A percentile compares a stretch with the other conserved stretches of the same genome.
These are phyloP conservation scores for Acanthis flammea DNA, from an alignment of 2,797 vertebrate genomes.

Conservation along the genomic window DNA sequence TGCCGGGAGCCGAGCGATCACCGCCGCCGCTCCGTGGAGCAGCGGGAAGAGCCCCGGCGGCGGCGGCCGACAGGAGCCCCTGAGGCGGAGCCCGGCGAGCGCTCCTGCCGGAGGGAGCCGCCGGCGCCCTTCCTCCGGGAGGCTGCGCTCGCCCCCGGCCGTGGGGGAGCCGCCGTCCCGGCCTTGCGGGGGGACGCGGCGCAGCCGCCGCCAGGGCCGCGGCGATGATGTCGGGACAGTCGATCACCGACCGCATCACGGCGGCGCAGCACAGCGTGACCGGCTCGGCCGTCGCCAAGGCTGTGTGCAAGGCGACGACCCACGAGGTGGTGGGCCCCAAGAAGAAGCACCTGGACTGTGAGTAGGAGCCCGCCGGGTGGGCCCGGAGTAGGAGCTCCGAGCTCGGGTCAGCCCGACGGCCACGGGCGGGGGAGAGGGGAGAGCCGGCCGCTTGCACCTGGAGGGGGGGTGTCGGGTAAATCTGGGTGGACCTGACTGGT, in stretches of 20 bases:
- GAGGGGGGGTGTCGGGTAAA: not conserved
- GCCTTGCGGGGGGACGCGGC: not conserved
- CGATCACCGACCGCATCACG: conserved; percentile 90
- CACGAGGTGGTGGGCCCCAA: conserved; percentile 89
- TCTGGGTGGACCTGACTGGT: not conserved
- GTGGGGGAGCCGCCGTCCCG: not conserved
- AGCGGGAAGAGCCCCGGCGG: not conserved
- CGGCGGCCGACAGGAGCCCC: not conserved
- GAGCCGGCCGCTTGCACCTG: not conserved
- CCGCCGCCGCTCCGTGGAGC: not conserved
- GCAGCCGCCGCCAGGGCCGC: not conserved
- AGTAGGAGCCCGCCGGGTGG: conserved; percentile 68
- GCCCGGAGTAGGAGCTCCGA: not conserved
- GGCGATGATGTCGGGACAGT: conserved; percentile 86
- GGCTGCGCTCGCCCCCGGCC: not conserved
- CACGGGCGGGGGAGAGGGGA: not conserved
- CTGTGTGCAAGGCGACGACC: conserved; percentile 89
- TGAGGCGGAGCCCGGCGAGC: not conserved
- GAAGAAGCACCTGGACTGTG: conserved; percentile 91
- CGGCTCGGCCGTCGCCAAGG: conserved; percentile 88
- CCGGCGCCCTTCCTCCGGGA: not conserved
- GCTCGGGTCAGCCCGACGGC: not conserved
- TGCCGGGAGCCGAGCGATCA: conserved; percentile 77
- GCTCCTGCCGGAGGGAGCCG: not conserved
- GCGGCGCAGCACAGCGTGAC: conserved; percentile 96